These are phyloP conservation scores for Albula goreensis DNA, from an alignment of 2,113 vertebrate species.

Conservation along the genomic window DNA sequence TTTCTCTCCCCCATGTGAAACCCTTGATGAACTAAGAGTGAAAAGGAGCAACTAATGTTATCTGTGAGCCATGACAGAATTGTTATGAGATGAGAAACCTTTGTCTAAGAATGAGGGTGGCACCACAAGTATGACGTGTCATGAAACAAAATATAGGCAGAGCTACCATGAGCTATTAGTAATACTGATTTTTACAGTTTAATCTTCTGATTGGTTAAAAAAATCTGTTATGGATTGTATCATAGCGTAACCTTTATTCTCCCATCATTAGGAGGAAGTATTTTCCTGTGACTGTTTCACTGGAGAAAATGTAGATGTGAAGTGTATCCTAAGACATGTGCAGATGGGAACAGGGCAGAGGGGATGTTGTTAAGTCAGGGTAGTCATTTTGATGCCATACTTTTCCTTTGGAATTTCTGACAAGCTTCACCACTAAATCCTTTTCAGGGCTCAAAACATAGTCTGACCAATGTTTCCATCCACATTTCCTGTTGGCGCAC, in stretches of 20 bases:
- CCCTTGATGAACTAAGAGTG: background rate
- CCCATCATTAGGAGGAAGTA: too few relatives aligned
- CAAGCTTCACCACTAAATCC: background rate
- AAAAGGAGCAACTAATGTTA: background rate
- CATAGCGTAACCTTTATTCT: too few relatives aligned
- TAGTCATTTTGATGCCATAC: background rate
- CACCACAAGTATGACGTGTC: background rate
- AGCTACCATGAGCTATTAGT: too few relatives aligned
- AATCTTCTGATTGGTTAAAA: too few relatives aligned
- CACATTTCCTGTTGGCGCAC: background rate
- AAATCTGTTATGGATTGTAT: too few relatives aligned
- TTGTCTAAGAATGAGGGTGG: background rate
- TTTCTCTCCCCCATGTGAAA: background rate
- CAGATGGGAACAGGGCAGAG: background rate
- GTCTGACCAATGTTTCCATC: slow-evolving; percentile 3
- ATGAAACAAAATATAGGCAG: too few relatives aligned
- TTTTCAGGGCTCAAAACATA: background rate
- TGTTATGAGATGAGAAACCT: background rate
- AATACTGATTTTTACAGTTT: too few relatives aligned
- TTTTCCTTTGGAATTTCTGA: background rate
- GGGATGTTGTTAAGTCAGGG: background rate
- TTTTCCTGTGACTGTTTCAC: too few relatives aligned
- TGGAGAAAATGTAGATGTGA: too few relatives aligned
- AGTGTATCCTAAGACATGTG: background rate
- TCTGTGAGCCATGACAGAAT: background rate